Conservation (phyloP, 2,888 invertebrate species). For the Emesis furor region DNA sequence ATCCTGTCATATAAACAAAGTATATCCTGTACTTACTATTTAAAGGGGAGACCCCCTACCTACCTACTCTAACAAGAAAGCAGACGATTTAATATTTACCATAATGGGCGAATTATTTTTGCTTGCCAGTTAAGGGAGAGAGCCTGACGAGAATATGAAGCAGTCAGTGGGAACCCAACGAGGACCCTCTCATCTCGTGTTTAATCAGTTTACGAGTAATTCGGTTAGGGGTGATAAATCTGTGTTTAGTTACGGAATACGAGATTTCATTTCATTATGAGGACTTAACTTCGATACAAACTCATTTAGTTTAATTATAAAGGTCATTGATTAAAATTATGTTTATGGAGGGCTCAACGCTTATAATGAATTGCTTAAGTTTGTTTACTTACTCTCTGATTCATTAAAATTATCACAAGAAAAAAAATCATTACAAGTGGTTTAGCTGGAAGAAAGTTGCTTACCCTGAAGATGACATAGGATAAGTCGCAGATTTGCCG, state of each 20-base stretch:
- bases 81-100: constrained; percentile 27
- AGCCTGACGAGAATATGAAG: constrained; percentile 83
- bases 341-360: neutral
- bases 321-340: constrained; percentile 75
- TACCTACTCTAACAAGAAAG: neutral
- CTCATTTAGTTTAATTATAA: constrained; percentile 81
- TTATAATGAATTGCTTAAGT: neutral
- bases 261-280: constrained; percentile 85
- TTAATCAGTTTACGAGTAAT: constrained; percentile 88
- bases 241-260: constrained; percentile 85
- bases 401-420: neutral
- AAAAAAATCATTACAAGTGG: too few species aligned
- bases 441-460: too few species aligned
- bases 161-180: constrained; percentile 71
- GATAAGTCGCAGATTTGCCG: too few species aligned
- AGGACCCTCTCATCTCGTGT: constrained; percentile 80
- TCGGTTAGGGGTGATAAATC: constrained; percentile 90
- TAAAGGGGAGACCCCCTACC: neutral
- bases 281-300: constrained; percentile 82
- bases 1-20: too few species aligned
- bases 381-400: too few species aligned
- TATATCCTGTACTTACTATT: too few species aligned
- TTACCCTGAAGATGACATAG: too few species aligned
- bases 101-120: constrained; percentile 22
- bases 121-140: constrained; percentile 71